A percentile compares a stretch with the other conserved stretches of the same genome.
These are phyloP conservation scores for Orchestes rusci DNA, from an alignment of 2,888 invertebrate species.

Conservation along the genomic window DNA sequence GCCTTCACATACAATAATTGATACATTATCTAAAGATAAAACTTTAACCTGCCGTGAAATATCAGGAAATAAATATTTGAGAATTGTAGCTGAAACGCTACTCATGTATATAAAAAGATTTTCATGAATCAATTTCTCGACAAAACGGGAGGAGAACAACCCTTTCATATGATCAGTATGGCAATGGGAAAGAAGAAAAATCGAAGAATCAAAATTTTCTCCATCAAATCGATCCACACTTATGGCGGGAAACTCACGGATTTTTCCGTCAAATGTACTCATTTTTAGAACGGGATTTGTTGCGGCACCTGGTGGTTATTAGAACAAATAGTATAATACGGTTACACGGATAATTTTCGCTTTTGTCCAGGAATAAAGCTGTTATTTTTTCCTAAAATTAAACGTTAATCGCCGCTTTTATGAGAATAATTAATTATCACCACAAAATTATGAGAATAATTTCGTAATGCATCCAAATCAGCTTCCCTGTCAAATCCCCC, in stretches of 20 bases:
- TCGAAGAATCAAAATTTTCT: slow-evolving; percentile 44
- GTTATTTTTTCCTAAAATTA: no score
- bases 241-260: slow-evolving; percentile 55
- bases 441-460: no score
- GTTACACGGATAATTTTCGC: no score
- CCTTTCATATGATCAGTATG: slow-evolving; percentile 59
- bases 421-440: no score
- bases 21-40: slow-evolving; percentile 32
- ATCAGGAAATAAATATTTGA: slow-evolving; percentile 31
- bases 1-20: slow-evolving; percentile 32
- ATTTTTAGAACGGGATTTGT: slow-evolving; percentile 38
- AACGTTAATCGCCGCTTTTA: no score
- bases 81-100: slow-evolving; percentile 35
- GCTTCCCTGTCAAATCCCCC: no score
- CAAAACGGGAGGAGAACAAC: slow-evolving; percentile 39
- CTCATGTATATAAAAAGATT: slow-evolving; percentile 37
- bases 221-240: slow-evolving; percentile 54
- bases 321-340: no score
- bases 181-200: slow-evolving; percentile 60
- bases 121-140: slow-evolving; percentile 30
- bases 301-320: slow-evolving; percentile 19
- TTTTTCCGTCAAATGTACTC: slow-evolving; percentile 55
- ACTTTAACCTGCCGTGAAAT: slow-evolving; percentile 32
- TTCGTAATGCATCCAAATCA: no score
- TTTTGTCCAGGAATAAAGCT: no score